Conservation (phyloP, 1,140 invertebrate genomes). For the Tetranychus urticae region DNA sequence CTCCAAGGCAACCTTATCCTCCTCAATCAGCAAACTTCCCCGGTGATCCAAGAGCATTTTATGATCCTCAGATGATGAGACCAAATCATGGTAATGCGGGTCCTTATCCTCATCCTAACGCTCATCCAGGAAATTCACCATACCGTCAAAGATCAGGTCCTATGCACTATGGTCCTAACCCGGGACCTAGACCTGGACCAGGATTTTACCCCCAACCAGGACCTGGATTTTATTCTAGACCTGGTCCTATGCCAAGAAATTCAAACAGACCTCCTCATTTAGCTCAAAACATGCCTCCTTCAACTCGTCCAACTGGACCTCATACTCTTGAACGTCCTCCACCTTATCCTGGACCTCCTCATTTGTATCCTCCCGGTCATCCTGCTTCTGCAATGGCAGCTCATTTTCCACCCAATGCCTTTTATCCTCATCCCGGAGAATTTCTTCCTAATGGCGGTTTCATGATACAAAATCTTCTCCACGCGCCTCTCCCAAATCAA, state of each 20-base stretch:
- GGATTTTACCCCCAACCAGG: not conserved
- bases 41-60: not conserved
- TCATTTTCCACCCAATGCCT: not conserved
- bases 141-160: not conserved
- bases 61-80: not conserved
- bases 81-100: not conserved
- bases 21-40: not conserved
- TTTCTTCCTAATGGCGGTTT: conserved; percentile 10
- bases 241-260: not conserved
- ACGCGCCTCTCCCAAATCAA: not conserved
- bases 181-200: not conserved
- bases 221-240: not conserved
- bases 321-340: not conserved
- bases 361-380: not conserved
- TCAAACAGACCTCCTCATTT: not conserved
- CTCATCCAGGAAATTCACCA: not conserved
- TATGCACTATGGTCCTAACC: not conserved
- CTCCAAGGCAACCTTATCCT: not conserved
- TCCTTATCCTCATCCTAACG: not conserved
- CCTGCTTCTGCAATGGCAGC: not conserved
- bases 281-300: not conserved
- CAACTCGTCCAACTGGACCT: not conserved
- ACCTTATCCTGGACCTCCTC: not conserved
- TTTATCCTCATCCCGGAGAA: conserved; percentile 7
- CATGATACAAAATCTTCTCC: conserved; percentile 13